These are phyloP conservation scores for Chrysotoxum bicinctum DNA, from an alignment of 2,888 invertebrate genomes.

Conservation along the genomic window DNA sequence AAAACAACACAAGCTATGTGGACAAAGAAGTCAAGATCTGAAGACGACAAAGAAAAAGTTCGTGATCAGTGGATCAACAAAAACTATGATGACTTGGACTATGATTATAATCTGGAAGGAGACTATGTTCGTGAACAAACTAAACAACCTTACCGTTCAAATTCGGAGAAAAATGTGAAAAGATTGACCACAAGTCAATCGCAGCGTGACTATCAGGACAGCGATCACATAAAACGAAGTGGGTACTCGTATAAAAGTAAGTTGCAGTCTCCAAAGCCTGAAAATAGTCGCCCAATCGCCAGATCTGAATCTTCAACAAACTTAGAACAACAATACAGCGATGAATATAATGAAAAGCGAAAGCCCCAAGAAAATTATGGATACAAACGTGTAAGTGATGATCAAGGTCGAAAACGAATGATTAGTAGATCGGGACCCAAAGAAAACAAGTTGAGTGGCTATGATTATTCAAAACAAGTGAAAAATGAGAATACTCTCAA, in stretches of 20 bases:
- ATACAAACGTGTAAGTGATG: background rate
- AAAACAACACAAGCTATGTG: background rate
- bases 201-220: background rate
- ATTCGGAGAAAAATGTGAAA: background rate
- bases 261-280: background rate
- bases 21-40: background rate
- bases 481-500: background rate
- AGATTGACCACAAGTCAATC: background rate
- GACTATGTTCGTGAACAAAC: slow-evolving; percentile 18
- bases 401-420: slow-evolving; percentile 11
- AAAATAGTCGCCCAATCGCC: background rate
- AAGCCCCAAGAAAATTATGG: background rate
- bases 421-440: slow-evolving; percentile 8
- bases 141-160: background rate
- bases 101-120: slow-evolving; percentile 22
- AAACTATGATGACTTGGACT: slow-evolving; percentile 24
- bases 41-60: background rate
- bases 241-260: slow-evolving; percentile 3
- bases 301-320: background rate
- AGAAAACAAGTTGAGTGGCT: slow-evolving; percentile 33
- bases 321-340: background rate
- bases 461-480: slow-evolving; percentile 30
- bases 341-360: slow-evolving; percentile 20
- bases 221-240: background rate
- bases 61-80: background rate